These are phyloP conservation scores for Uria aalge DNA, from an alignment of 2,113 vertebrate species.

Conservation along the genomic window DNA sequence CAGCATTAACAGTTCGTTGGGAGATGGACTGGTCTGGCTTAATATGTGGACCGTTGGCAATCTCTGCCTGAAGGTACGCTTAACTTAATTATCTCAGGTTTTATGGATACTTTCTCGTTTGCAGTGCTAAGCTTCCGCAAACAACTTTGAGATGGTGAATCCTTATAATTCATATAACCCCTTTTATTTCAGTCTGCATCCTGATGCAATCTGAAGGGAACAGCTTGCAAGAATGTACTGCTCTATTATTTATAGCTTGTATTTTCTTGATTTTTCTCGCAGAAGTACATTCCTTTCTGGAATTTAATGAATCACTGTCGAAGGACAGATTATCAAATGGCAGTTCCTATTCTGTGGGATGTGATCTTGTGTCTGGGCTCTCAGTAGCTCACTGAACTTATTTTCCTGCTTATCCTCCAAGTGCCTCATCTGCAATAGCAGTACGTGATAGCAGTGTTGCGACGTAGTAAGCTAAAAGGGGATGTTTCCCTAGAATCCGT, in stretches of 20 bases:
- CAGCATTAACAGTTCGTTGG: accelerated
- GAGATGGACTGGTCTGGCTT: not conserved
- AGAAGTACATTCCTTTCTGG: not conserved
- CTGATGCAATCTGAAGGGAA: not conserved
- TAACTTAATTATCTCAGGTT: not conserved
- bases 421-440: accelerated
- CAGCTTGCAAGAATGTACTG: not conserved
- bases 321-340: not conserved
- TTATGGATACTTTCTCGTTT: accelerated
- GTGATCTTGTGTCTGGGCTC: not conserved
- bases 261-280: not conserved
- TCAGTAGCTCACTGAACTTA: not conserved
- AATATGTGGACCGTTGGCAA: accelerated
- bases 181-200: not conserved
- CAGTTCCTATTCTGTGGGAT: not conserved
- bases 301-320: not conserved
- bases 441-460: too few species aligned
- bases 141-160: not conserved
- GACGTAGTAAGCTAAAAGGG: not conserved
- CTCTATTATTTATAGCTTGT: not conserved
- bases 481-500: not conserved
- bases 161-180: not conserved
- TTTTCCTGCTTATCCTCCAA: not conserved
- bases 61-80: not conserved
- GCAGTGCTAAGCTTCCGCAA: not conserved